A percentile compares a stretch with the other conserved stretches of the same genome.
Conservation (phyloP, 2,888 invertebrate genomes). For the Lathronympha strigana region DNA sequence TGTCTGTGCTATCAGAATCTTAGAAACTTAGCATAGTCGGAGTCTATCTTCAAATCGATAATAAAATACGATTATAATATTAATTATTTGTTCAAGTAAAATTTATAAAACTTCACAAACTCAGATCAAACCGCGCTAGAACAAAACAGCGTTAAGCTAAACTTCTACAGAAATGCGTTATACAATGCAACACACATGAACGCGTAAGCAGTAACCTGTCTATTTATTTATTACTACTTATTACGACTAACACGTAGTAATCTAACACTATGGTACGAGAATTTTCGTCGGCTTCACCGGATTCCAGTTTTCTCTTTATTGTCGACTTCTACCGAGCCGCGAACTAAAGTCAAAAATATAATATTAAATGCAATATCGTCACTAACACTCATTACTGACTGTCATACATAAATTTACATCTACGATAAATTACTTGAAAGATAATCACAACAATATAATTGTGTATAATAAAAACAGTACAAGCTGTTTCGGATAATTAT, state of each 20-base stretch:
- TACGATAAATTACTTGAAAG: conserved; percentile 66
- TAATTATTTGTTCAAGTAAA: not conserved
- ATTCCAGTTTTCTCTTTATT: conserved; percentile 34
- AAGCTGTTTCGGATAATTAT: conserved; percentile 45
- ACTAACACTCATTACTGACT: conserved; percentile 64
- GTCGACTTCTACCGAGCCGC: conserved; percentile 49
- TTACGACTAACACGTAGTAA: conserved; percentile 32
- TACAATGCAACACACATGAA: not conserved
- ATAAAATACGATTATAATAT: too few relatives aligned
- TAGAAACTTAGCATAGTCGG: too few relatives aligned
- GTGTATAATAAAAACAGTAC: conserved; percentile 53
- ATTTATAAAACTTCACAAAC: conserved; percentile 1
- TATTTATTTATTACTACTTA: conserved; percentile 29
- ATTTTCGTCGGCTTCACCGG: conserved; percentile 12
- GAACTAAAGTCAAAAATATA: conserved; percentile 61
- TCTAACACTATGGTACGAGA: conserved; percentile 32
- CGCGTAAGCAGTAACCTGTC: conserved; percentile 26
- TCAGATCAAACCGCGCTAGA: conserved; percentile 7
- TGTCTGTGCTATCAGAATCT: too few relatives aligned
- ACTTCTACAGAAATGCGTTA: not conserved
- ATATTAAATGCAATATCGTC: conserved; percentile 73
- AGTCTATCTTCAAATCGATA: not conserved
- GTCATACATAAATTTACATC: conserved; percentile 67
- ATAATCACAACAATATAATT: conserved; percentile 69
- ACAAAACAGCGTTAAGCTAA: conserved; percentile 5